A percentile compares a stretch with the other conserved stretches of the same genome.
These are phyloP conservation scores for Melieria crassipennis DNA, from an alignment of 2,888 invertebrate species.

Conservation along the genomic window DNA sequence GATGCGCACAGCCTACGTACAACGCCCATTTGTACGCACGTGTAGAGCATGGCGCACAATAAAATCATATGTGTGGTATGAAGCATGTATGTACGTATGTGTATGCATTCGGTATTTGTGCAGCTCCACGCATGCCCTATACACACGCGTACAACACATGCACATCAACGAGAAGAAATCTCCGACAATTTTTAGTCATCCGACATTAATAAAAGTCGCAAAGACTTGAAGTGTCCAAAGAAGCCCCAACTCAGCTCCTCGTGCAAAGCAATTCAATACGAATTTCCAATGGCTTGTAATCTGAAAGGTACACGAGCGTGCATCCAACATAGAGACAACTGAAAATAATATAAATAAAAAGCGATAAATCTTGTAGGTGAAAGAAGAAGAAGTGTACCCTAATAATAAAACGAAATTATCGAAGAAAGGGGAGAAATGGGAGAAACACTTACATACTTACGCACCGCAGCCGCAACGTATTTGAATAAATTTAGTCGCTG, in stretches of 20 bases:
- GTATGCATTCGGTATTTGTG: conserved; percentile 7
- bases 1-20: too few species aligned
- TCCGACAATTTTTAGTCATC: conserved; percentile 28
- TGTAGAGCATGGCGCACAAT: too few species aligned
- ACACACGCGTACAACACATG: conserved; percentile 8
- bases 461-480: conserved; percentile 43
- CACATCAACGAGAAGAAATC: conserved; percentile 24
- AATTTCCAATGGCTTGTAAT: conserved; percentile 10
- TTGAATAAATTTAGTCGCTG: conserved; percentile 55
- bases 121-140: conserved; percentile 4
- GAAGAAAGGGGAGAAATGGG: conserved; percentile 16
- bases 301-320: conserved; percentile 9
- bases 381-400: conserved; percentile 45
- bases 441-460: conserved; percentile 9
- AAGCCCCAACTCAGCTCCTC: too few species aligned
- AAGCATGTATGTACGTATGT: background rate
- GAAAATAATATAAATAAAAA: conserved; percentile 60
- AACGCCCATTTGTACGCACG: too few species aligned
- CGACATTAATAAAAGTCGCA: conserved; percentile 42
- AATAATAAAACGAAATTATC: conserved; percentile 36
- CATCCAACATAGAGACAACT: conserved; percentile 46
- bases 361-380: conserved; percentile 61
- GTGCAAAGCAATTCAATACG: conserved; percentile 22
- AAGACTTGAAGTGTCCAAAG: conserved; percentile 23
- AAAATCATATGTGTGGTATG: too few species aligned